phyloP scores from a whole-genome alignment of 2,888 invertebrate genomes.

The Petrophora chlorosata region DNA sequence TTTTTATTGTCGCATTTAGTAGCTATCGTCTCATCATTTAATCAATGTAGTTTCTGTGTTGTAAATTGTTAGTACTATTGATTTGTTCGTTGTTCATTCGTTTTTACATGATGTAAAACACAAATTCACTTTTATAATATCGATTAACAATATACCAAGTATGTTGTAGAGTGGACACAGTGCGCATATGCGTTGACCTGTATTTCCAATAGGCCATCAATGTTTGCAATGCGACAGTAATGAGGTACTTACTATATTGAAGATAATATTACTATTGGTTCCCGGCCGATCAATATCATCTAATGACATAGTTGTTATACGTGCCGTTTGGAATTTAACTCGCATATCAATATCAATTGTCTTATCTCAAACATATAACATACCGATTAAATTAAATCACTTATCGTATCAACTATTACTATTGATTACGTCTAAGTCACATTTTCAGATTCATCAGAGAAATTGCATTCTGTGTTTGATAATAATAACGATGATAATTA shows the following conservation, averaged over 20 bases:
- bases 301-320: conserved; percentile 47
- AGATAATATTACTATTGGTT: conserved; percentile 46
- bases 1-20: too few species aligned
- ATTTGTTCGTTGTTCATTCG: too few species aligned
- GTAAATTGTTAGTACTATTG: too few species aligned
- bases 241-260: conserved; percentile 65
- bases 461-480: not conserved
- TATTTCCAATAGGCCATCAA: conserved; percentile 72
- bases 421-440: not conserved
- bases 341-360: conserved; percentile 4
- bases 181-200: conserved; percentile 73
- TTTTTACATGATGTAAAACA: too few species aligned
- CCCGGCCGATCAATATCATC: conserved; percentile 68
- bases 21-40: too few species aligned
- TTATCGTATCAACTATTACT: conserved; percentile 3
- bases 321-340: conserved; percentile 9
- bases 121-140: not conserved
- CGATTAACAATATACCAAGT: conserved; percentile 16
- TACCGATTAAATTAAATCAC: conserved; percentile 8
- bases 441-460: too few species aligned
- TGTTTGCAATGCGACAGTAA: conserved; percentile 72
- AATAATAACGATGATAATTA: conserved; percentile 2
- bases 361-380: conserved; percentile 6
- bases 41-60: too few species aligned
- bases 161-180: conserved; percentile 41